Evolutionary conservation across 2,797 vertebrate genomes (phyloP), one percentile per base, ranked within the genome.

Genomic region (Tachyglossus aculeatus): DNA sequence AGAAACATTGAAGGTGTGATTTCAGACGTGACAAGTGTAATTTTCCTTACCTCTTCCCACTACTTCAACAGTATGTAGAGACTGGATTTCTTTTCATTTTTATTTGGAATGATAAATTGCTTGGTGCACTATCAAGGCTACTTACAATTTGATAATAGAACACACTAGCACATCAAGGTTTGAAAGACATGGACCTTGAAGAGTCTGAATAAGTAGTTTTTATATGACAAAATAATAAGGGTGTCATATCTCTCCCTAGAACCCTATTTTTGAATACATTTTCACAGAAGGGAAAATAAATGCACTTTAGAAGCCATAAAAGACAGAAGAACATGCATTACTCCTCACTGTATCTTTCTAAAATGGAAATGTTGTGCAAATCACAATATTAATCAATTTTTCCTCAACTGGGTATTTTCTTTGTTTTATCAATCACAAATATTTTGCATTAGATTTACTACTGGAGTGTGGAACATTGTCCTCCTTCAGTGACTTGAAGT

Each of bases 221-320:
- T 74, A 78, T 73, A 56, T 83, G 88, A 91, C 86, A 91, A 74
- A 77, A 67, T 91, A 93, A 92, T 91, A 91, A 90, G 85, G 79
- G 88, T 89, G 84, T 88, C 89, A 90, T 73, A 52, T 62, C 66
- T 76, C 61, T 69, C 41, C 31, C 52, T 65, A 68, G 55, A 60
- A 61, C 52, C 53, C 2, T 71, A 72, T 61, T 87, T 81, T 61
- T 78, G 71, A 90, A 85, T 2, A 47, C 69, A 76, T 88, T 85
- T 82, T 82, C 58, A 78, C 66, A 87, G 74, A 59, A 88, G 78
- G 56, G 60, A 88, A 90, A 89, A 88, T 86, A 77, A 88, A 86
- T 83, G 66, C 55, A 83, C 83, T 89, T 88, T 63, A 77, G 74
- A 89, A 85, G 60, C 86, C 83, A 71, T 34, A 85, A 84, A 32